Percentiles rank a stretch among this genome's conserved stretches.
Conservation (phyloP, 2,888 invertebrate genomes). For the Himalopsyche tibetana region DNA sequence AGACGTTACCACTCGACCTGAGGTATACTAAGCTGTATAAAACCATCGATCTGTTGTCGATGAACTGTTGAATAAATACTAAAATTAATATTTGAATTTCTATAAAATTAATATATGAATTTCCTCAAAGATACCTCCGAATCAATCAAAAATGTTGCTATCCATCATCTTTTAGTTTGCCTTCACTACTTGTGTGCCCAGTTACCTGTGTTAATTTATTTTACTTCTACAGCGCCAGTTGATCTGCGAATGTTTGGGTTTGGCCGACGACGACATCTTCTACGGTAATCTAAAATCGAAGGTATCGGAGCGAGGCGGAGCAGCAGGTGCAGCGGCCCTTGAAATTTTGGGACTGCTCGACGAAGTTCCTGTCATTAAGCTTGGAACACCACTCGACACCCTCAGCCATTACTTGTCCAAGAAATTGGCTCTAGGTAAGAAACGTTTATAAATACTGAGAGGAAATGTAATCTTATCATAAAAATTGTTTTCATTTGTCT, state of each 20-base stretch:
- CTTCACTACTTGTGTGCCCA: too few relatives aligned
- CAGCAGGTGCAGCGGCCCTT: conserved; percentile 82
- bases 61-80: too few relatives aligned
- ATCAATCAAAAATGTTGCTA: too few relatives aligned
- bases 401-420: conserved; percentile 92
- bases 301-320: conserved; percentile 87
- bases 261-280: conserved; percentile 91
- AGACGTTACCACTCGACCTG: too few relatives aligned
- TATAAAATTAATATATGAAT: too few relatives aligned
- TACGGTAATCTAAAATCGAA: conserved; percentile 93
- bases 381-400: conserved; percentile 93
- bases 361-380: conserved; percentile 88
- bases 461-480: background rate
- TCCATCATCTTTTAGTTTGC: too few relatives aligned
- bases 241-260: conserved; percentile 89
- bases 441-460: background rate
- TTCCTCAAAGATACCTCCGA: too few relatives aligned
- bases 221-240: conserved; percentile 82
- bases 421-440: conserved; percentile 84
- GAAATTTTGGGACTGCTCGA: conserved; percentile 93
- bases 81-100: too few relatives aligned
- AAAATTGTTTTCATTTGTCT: too few relatives aligned
- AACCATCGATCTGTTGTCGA: too few relatives aligned
- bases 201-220: background rate
- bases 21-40: too few relatives aligned